Conservation (phyloP, 2,797 vertebrate genomes). For the Epinephelus malabaricus region DNA sequence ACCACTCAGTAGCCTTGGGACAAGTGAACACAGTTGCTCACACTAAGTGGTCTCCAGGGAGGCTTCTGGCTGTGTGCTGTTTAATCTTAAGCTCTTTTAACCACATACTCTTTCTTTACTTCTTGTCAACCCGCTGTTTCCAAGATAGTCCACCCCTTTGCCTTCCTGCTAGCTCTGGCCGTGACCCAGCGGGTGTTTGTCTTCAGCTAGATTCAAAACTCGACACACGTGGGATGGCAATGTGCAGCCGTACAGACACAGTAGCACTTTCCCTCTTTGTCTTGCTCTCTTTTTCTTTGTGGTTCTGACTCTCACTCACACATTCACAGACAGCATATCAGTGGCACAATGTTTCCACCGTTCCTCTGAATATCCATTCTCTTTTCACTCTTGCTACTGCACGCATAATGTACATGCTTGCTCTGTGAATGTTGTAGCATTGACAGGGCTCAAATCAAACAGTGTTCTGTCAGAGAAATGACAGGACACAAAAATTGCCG, state of each 20-base stretch:
- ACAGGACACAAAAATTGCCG: background rate
- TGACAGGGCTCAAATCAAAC: background rate
- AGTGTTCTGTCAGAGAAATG: background rate
- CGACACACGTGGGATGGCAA: constrained; percentile 55
- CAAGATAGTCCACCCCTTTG: background rate
- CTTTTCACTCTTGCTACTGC: background rate
- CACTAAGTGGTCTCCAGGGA: constrained; percentile 52
- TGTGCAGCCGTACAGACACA: constrained; percentile 41
- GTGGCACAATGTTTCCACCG: background rate
- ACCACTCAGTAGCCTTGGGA: constrained; percentile 19
- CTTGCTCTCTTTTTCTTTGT: constrained; percentile 14
- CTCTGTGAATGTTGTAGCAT: background rate
- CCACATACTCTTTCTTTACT: constrained; percentile 12
- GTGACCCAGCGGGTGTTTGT: background rate
- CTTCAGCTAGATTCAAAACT: constrained; percentile 18
- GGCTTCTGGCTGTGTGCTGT: constrained; percentile 26
- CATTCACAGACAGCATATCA: background rate
- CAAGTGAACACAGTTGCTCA: constrained; percentile 12
- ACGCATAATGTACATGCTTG: background rate
- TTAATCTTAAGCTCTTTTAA: constrained; percentile 37
- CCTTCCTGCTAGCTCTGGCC: background rate
- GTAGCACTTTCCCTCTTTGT: background rate
- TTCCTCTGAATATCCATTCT: background rate
- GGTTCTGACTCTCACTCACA: background rate
- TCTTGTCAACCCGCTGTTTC: constrained; percentile 19